These are phyloP conservation scores for Carassius auratus DNA, from an alignment of 2,113 vertebrate species.

Conservation along the genomic window DNA sequence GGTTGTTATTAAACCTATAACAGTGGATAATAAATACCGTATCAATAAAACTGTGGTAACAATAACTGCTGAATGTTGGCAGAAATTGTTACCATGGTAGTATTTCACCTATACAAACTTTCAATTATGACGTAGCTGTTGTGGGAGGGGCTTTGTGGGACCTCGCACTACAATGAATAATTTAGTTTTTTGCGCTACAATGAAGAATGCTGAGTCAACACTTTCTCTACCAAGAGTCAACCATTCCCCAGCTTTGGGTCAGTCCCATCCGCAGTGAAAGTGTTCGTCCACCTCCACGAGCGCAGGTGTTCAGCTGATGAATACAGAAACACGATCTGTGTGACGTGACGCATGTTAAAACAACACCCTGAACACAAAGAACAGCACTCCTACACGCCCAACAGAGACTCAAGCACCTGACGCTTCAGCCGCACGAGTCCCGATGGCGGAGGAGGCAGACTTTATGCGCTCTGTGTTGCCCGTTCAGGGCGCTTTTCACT, in stretches of 20 bases:
- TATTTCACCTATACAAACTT: background rate
- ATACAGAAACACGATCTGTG: slow-evolving; percentile 10
- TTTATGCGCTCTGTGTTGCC: slow-evolving; percentile 63
- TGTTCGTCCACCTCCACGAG: background rate
- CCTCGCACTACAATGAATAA: background rate
- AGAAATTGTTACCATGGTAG: background rate
- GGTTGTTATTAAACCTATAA: too few relatives aligned
- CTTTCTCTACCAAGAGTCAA: background rate
- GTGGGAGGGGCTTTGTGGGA: background rate
- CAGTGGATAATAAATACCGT: too few relatives aligned
- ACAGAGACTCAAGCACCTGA: slow-evolving; percentile 49
- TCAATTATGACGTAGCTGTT: background rate
- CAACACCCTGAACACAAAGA: slow-evolving; percentile 36
- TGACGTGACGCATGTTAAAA: slow-evolving; percentile 13
- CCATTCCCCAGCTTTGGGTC: too few relatives aligned
- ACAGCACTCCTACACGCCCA: background rate
- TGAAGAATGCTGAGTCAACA: background rate
- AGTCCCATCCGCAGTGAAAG: background rate
- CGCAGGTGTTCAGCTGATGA: background rate
- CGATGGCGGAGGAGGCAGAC: slow-evolving; percentile 46
- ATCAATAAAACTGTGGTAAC: too few relatives aligned
- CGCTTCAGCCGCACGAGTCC: background rate
- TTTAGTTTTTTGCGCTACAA: background rate
- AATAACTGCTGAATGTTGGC: background rate
- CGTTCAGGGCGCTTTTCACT: slow-evolving; percentile 8